A percentile compares a stretch with the other conserved stretches of the same genome.
Conservation (phyloP, 1,140 invertebrate genomes). For the Brachionus angularis region DNA sequence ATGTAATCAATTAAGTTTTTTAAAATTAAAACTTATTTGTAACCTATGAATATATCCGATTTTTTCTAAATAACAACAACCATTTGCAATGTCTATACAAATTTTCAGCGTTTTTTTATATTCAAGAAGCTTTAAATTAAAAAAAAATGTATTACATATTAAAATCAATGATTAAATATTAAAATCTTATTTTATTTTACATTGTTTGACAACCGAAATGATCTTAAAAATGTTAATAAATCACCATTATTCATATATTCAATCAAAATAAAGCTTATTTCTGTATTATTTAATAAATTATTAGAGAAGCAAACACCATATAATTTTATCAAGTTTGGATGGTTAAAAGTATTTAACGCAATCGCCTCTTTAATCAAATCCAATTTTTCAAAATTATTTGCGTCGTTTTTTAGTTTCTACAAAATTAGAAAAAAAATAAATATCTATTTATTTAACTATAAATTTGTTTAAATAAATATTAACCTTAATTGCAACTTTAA, state of each 20-base stretch:
- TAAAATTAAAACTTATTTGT: neutral
- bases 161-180: too few species aligned
- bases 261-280: slow-evolving; percentile 23
- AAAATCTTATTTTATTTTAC: neutral
- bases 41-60: slow-evolving; percentile 1
- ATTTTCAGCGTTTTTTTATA: slow-evolving; percentile 19
- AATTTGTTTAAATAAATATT: neutral
- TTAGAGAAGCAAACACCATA: slow-evolving; percentile 33
- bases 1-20: neutral
- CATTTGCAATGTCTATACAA: slow-evolving; percentile 18
- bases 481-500: slow-evolving; percentile 20
- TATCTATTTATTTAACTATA: neutral
- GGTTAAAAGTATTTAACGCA: slow-evolving; percentile 19
- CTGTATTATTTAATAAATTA: neutral
- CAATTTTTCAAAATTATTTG: slow-evolving; percentile 26
- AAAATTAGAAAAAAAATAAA: neutral
- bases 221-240: slow-evolving; percentile 22
- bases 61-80: slow-evolving; percentile 29
- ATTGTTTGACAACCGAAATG: neutral
- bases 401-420: neutral
- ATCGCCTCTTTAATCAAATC: slow-evolving; percentile 42
- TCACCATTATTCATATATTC: slow-evolving; percentile 40
- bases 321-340: slow-evolving; percentile 31
- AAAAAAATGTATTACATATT: too few species aligned
- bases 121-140: slow-evolving; percentile 1